A percentile compares a stretch with the other conserved stretches of the same genome.
Conservation (phyloP, 1,140 invertebrate species). For the Adoxophyes honmai region DNA sequence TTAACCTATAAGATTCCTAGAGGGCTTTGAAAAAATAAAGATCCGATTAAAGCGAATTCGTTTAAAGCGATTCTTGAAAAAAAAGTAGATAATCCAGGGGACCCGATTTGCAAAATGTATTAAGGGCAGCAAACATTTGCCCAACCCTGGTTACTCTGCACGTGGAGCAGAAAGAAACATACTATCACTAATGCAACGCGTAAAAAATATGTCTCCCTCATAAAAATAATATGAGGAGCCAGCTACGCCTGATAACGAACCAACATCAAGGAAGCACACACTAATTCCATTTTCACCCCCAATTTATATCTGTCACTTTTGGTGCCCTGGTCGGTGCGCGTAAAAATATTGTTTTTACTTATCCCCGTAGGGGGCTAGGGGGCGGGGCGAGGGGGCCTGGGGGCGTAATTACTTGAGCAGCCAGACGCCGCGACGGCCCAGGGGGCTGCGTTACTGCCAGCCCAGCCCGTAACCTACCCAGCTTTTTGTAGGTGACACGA, state of each 20-base stretch:
- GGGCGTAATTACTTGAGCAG: conserved; percentile 61
- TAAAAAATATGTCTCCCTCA: conserved; percentile 11
- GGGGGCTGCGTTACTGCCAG: conserved; percentile 43
- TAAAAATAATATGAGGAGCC: conserved; percentile 22
- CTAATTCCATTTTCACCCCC: conserved; percentile 60
- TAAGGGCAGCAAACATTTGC: no score
- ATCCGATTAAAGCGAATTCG: no score
- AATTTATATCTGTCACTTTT: conserved; percentile 70
- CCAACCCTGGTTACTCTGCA: no score
- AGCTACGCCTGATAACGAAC: conserved; percentile 23
- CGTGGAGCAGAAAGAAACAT: background rate
- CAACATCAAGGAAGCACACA: conserved; percentile 33
- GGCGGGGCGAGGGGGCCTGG: conserved; percentile 23
- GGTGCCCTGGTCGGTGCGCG: conserved; percentile 50
- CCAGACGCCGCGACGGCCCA: conserved; percentile 39
- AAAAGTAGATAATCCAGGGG: no score
- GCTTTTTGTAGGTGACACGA: conserved; percentile 43
- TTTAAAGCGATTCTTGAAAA: no score
- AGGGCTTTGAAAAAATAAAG: no score
- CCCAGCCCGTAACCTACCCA: conserved; percentile 31
- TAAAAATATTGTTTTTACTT: conserved; percentile 72
- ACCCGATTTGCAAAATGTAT: no score
- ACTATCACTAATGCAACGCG: conserved; percentile 6
- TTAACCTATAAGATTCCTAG: no score
- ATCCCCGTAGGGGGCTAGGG: conserved; percentile 38